Evolutionary conservation across 2,113 vertebrate genomes (phyloP), one percentile per base, ranked within the genome.

Genomic region (Psephotus haematonotus): DNA sequence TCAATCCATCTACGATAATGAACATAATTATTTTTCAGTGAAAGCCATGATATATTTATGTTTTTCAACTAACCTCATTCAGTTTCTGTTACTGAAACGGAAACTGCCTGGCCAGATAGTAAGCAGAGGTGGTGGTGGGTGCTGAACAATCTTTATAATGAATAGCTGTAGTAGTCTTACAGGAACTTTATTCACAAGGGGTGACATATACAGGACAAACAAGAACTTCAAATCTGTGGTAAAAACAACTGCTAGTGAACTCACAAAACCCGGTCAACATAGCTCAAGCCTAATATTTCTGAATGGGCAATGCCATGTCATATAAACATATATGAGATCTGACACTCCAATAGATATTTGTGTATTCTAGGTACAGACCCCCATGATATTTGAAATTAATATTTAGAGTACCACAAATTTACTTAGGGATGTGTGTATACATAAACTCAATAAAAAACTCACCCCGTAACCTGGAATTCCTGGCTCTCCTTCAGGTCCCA

Each of bases 381-480:
- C n/a, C 35, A 33, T n/a, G 39, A 71, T 49, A 70, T 6, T 3
- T 77, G 28, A 84, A 88, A 74, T 81, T 28, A 37, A 37, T 37
- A 72, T 59, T 91, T 57, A 75, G 52, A 92, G 52, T 74, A 78
- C 19, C 35, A 78, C 7, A 72, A 49, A 53, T 14, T 52, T 75
- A 76, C 16, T 74, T 46, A 55, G 27, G 64, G 11, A 46, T 43
- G 15, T 44, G 18, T 11, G 22, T 17, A 8, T 31, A 62, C 11
- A 44, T 23, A 7, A 82, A 93, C 82, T 68, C 24, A 35, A 29
- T 41, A 62, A 88, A 68, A 92, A 78, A 82, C 97, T 96, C 97
- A 99, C 99, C 90, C 95, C 97, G 81, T 99, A 99, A 96, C 99
- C 99, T 92, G 97, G 95, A 93, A 99, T 98, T 98, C 99, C 99